Conservation (phyloP, 2,888 invertebrate genomes). For the Lampropteryx suffumata region DNA sequence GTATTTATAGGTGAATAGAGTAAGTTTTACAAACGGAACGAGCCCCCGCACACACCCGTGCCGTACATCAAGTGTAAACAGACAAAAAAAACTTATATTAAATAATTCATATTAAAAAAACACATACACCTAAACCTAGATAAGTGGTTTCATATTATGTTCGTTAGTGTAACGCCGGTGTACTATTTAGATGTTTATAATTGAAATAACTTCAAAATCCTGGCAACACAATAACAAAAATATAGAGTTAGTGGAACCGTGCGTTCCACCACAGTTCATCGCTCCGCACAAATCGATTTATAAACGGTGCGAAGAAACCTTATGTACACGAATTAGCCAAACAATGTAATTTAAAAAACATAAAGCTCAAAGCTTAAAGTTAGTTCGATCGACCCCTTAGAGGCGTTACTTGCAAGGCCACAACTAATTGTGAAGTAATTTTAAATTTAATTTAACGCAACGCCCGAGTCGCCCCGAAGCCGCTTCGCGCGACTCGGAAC, state of each 20-base stretch:
- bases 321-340: constrained; percentile 30
- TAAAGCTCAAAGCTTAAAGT: constrained; percentile 58
- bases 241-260: constrained; percentile 23
- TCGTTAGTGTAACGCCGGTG: constrained; percentile 12
- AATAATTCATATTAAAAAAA: constrained; percentile 71
- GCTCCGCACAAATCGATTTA: too few relatives aligned
- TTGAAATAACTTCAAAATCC: constrained; percentile 14
- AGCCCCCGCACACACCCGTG: constrained; percentile 51
- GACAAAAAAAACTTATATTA: constrained; percentile 63
- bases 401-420: constrained; percentile 55
- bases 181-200: constrained; percentile 13
- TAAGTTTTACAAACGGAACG: constrained; percentile 22
- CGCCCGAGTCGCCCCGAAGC: too few relatives aligned
- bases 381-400: constrained; percentile 41
- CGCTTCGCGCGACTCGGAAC: neutral
- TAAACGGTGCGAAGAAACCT: constrained; percentile 6
- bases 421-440: constrained; percentile 44
- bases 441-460: too few relatives aligned
- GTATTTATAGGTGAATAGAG: neutral
- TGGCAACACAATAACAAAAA: constrained; percentile 18
- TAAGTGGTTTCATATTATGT: constrained; percentile 60
- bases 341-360: constrained; percentile 38
- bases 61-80: constrained; percentile 61
- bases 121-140: constrained; percentile 75
- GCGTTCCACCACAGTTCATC: too few relatives aligned